A percentile compares a stretch with the other conserved stretches of the same genome.
Conservation (phyloP, 2,113 vertebrate species). For the Baryphthengus martii region DNA sequence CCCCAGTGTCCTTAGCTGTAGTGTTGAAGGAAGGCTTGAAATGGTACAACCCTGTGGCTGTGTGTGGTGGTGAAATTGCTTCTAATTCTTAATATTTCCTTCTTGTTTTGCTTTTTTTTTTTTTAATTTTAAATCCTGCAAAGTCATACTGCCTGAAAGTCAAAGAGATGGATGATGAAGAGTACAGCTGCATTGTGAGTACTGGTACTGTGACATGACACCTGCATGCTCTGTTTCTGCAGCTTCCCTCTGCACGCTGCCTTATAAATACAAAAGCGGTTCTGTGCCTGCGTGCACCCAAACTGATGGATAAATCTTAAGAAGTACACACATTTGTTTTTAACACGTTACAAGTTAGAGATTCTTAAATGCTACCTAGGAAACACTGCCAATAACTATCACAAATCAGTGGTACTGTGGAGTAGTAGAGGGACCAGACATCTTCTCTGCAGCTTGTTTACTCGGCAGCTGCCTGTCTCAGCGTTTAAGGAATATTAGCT, state of each 20-base stretch:
- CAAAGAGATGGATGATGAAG: constrained; percentile 99
- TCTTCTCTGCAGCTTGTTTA: background rate
- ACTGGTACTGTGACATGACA: background rate
- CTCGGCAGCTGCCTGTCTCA: background rate
- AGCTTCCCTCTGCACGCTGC: background rate
- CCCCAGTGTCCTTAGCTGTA: background rate
- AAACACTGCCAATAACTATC: background rate
- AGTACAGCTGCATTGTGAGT: constrained; percentile 98
- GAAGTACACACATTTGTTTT: background rate
- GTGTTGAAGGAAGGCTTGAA: background rate
- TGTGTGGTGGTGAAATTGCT: background rate
- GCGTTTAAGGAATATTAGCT: background rate
- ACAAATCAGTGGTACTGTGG: background rate
- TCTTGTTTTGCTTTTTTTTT: background rate
- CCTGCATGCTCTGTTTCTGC: background rate
- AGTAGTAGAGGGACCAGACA: background rate
- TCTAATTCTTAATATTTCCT: background rate
- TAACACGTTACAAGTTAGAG: background rate
- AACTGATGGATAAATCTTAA: background rate
- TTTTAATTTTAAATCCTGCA: background rate
- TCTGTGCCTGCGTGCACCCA: background rate
- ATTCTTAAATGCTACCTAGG: background rate
- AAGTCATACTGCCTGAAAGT: constrained; percentile 99
- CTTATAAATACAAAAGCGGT: background rate
- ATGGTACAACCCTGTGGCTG: background rate